phyloP scores from a whole-genome alignment of 2,113 vertebrate genomes.

The Amphilophus citrinellus region DNA sequence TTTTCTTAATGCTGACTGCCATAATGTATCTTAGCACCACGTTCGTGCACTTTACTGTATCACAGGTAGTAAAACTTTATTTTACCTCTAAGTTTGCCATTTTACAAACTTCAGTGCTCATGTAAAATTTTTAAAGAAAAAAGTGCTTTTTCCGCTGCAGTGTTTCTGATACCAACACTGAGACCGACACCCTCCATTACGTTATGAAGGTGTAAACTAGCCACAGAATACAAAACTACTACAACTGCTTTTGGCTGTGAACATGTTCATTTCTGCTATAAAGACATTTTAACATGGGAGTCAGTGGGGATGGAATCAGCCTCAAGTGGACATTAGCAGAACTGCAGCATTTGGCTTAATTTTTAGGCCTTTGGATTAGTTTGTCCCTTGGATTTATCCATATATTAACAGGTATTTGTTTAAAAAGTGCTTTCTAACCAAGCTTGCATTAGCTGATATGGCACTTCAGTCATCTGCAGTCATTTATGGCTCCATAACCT shows the following conservation, averaged over 20 bases:
- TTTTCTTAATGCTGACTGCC: neutral
- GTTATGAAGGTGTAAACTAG: neutral
- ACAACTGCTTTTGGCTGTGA: neutral
- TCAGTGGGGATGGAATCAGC: neutral
- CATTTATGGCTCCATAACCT: neutral
- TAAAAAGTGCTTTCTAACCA: neutral
- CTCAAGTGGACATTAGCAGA: neutral
- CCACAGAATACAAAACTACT: neutral
- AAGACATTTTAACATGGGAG: neutral
- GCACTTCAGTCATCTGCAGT: neutral
- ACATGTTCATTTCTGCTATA: neutral
- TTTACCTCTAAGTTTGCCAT: neutral
- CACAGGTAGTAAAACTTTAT: neutral
- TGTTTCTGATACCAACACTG: neutral
- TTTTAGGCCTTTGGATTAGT: neutral
- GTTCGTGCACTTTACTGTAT: neutral
- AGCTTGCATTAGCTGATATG: neutral
- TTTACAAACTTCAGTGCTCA: too few relatives aligned
- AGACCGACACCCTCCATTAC: too few relatives aligned
- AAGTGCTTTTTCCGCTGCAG: neutral
- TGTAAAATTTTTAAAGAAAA: neutral
- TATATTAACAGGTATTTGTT: neutral
- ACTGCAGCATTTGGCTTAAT: neutral
- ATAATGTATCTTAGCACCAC: accelerated
- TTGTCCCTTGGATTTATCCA: neutral